Evolutionary conservation across 1,140 invertebrate genomes (phyloP).

Genomic region (Aphidius ervi): DNA sequence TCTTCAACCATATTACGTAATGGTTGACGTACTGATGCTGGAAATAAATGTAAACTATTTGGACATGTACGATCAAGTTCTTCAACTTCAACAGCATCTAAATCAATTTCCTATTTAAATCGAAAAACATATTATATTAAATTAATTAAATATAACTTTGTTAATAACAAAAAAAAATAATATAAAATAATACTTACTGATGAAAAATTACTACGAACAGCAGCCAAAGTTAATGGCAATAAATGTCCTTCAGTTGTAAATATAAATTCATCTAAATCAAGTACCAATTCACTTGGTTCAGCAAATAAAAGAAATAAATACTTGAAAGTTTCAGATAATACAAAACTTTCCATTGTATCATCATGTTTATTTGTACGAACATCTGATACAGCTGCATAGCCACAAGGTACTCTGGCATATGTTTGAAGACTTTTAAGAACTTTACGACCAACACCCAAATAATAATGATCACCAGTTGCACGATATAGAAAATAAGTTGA

Average conservation of each 20-base stretch:
- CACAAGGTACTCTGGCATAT: slow-evolving; percentile 89
- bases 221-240: slow-evolving; percentile 78
- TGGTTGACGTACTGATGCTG: slow-evolving; percentile 71
- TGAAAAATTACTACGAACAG: slow-evolving; percentile 46
- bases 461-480: slow-evolving; percentile 93
- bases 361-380: slow-evolving; percentile 84
- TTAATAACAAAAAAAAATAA: slow-evolving; percentile 28
- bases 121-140: not conserved
- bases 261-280: slow-evolving; percentile 94
- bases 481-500: slow-evolving; percentile 96
- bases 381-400: slow-evolving; percentile 95
- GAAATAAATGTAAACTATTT: slow-evolving; percentile 77
- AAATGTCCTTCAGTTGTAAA: slow-evolving; percentile 97
- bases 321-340: slow-evolving; percentile 96
- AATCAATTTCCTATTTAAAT: slow-evolving; percentile 59
- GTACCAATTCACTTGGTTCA: slow-evolving; percentile 77
- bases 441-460: slow-evolving; percentile 87
- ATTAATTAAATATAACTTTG: slow-evolving; percentile 43
- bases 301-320: slow-evolving; percentile 94
- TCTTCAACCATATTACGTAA: slow-evolving; percentile 82
- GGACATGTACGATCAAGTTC: slow-evolving; percentile 75
- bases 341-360: slow-evolving; percentile 97
- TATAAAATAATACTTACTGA: slow-evolving; percentile 40
- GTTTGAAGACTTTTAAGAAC: slow-evolving; percentile 88
- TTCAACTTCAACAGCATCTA: slow-evolving; percentile 44